Percentiles rank a stretch among this genome's conserved stretches.
Evolutionary conservation across 92 coral and sea anemone species (phyloP).

Genomic region (Phymanthus crucifer): DNA sequence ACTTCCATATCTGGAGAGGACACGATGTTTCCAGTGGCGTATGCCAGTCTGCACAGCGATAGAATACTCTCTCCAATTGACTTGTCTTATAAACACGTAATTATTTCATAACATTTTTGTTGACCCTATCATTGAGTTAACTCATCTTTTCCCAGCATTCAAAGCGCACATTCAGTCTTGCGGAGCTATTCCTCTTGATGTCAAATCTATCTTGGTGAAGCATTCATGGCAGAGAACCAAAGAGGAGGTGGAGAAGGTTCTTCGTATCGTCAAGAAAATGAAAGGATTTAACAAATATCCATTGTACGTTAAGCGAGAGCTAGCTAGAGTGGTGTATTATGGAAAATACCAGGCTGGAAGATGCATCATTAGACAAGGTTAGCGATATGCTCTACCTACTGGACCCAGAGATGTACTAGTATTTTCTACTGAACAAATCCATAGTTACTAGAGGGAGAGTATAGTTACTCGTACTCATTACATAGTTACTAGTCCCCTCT

Average conservation of each 20-base stretch:
- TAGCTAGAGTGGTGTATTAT: slow-evolving; percentile 81
- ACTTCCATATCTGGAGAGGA: too few species aligned
- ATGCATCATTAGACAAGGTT: slow-evolving; percentile 89
- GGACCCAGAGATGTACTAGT: not conserved
- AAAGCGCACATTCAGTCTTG: slow-evolving; percentile 88
- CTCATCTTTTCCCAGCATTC: slow-evolving; percentile 65
- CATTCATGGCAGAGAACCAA: slow-evolving; percentile 71
- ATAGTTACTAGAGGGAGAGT: too few species aligned
- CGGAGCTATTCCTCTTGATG: slow-evolving; percentile 56
- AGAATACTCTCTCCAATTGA: too few species aligned
- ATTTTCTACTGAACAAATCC: not conserved
- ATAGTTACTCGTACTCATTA: too few species aligned
- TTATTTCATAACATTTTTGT: not conserved
- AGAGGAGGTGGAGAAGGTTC: slow-evolving; percentile 75
- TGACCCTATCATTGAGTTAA: too few species aligned
- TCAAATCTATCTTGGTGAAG: slow-evolving; percentile 69
- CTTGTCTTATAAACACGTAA: too few species aligned
- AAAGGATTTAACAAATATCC: slow-evolving; percentile 90
- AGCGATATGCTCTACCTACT: too few species aligned
- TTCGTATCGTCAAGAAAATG: slow-evolving; percentile 78
- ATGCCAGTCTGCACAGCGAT: too few species aligned
- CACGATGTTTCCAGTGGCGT: too few species aligned
- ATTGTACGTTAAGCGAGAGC: slow-evolving; percentile 82
- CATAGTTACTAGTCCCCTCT: too few species aligned
- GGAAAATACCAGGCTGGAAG: slow-evolving; percentile 75